Base-by-base conservation (phyloP, 2,797 vertebrate species). In the Aldrovandia affinis region DNA sequence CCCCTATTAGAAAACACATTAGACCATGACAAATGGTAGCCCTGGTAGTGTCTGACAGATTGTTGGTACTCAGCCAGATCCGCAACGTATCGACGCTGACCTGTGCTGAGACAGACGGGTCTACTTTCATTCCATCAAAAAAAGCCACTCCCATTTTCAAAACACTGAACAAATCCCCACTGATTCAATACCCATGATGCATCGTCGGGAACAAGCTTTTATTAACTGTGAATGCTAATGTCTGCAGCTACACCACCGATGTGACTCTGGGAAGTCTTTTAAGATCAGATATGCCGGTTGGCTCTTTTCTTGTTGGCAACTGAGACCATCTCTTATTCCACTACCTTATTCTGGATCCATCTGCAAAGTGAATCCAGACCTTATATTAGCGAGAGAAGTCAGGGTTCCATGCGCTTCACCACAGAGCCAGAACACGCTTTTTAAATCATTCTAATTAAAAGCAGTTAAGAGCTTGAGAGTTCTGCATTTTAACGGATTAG, bases 401-500 rank as follows among this genome's bases (percentile, higher is more conserved):
- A 57, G 55, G 55, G 55, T 57, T 20, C 12, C 59, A 28, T n/a
- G 10, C 5, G 10, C 14, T n/a, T 63, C 0, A 63, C 6, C 59
- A 63, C 25, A n/a, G 2, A 3, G 25, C 59, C n/a, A 63, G 25
- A 63, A 57, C 55, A 57, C 55, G 20, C 20, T 57, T 57, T 57
- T 18, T 50, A 6, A 12, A 0, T 52, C 5, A 28, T n/a, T n/a
- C 5, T 63, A n/a, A 30, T 2, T 63, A 28, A 63, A 63, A 63
- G 25, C 3, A n/a, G 4, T 28, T 22, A 57, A 57, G 55, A 57
- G 50, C 55, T 2, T 14, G 15, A 20, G 36, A 83, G 42, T 14
- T 54, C 28, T 44, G 44, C 36, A 81, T 65, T 79, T 73, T 78
- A 83, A 87, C 78, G 83, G 59, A 42, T 81, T 81, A 82, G 78